Evolutionary conservation across 2,797 vertebrate species (phyloP), one percentile per base, ranked within the genome.

Genomic region (Gephyroberyx darwinii): DNA sequence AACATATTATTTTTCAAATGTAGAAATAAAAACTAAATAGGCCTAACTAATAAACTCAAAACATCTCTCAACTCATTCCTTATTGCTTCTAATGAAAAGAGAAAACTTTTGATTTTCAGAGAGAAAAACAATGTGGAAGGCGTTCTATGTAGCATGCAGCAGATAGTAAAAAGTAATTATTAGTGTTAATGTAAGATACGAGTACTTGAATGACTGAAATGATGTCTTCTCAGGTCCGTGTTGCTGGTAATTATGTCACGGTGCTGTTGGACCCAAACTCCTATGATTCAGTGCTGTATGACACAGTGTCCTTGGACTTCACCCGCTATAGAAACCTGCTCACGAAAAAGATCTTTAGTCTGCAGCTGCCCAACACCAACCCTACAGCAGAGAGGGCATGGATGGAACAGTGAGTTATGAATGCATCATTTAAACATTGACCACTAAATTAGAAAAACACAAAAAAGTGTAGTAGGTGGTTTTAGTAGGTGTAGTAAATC

Each of bases 241-340:
- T 94, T 37, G 96, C 93, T 4, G 96, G 96, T 43, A 65, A 71
- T 37, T 95, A 94, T 1, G 45, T 98, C 71, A 97, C 96, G 0
- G 91, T 97, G 45, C 86, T 98, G 66, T 75, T 98, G 90, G 96
- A 98, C 67, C 94, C 96, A 0, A 90, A 93, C 77, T 94, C 93
- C 43, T 96, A 95, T 0, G 93, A 96, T 9, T 12, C 58, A 0
- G 92, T 97, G 59, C 86, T 95, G n/a, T 85, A 91, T 69, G 95
- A 96, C 77, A 86, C 91, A 0, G 56, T 63, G 12, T 76, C 51
- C 8, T 77, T 98, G 67, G 93, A 96, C 80, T 93, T 94, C 66
- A 89, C 81, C 9, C 73, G 51, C 20, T 93, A 85, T 14, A 93
- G 91, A 20, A 51, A 78, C 33, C 67, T 88, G 77, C 84, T 96